Percentiles rank a stretch among this genome's conserved stretches.
These are phyloP conservation scores for Ophion slaviceki DNA, from an alignment of 2,888 invertebrate genomes.

Conservation along the genomic window DNA sequence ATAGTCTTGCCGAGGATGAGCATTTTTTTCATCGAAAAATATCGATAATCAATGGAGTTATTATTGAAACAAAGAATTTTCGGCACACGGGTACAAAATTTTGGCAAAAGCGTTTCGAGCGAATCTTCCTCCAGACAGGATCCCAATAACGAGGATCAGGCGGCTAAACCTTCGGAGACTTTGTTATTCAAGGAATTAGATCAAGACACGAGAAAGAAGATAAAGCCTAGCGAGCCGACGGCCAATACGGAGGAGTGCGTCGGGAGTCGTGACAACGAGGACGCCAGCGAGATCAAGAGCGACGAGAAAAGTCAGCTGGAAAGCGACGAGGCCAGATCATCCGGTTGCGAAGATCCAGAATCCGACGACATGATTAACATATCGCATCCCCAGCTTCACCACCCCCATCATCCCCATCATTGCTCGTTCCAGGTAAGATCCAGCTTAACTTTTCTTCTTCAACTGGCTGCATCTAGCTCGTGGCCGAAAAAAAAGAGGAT, in stretches of 20 bases:
- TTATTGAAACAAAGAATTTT: too few relatives aligned
- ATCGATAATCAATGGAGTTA: too few relatives aligned
- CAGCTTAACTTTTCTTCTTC: background rate
- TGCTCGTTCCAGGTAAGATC: constrained; percentile 89
- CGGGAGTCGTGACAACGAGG: constrained; percentile 75
- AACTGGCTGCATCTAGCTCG: too few relatives aligned
- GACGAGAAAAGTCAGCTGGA: constrained; percentile 67
- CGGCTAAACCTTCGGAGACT: constrained; percentile 1
- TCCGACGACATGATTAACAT: constrained; percentile 87
- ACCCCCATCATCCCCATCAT: constrained; percentile 85
- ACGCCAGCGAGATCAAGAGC: constrained; percentile 72
- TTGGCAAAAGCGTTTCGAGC: too few relatives aligned
- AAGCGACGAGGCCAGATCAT: constrained; percentile 64
- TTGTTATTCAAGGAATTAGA: constrained; percentile 70
- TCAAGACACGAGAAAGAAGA: constrained; percentile 75
- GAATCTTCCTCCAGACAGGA: too few relatives aligned
- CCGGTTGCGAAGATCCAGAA: constrained; percentile 84
- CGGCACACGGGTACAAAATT: too few relatives aligned
- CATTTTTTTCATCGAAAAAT: too few relatives aligned
- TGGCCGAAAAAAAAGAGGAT: too few relatives aligned
- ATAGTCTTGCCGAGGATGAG: too few relatives aligned
- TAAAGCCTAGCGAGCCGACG: constrained; percentile 39
- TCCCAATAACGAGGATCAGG: background rate
- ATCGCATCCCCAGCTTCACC: constrained; percentile 85
- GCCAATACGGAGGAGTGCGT: constrained; percentile 79